Base-by-base conservation (phyloP, 2,888 invertebrate genomes). In the Antitype chi region DNA sequence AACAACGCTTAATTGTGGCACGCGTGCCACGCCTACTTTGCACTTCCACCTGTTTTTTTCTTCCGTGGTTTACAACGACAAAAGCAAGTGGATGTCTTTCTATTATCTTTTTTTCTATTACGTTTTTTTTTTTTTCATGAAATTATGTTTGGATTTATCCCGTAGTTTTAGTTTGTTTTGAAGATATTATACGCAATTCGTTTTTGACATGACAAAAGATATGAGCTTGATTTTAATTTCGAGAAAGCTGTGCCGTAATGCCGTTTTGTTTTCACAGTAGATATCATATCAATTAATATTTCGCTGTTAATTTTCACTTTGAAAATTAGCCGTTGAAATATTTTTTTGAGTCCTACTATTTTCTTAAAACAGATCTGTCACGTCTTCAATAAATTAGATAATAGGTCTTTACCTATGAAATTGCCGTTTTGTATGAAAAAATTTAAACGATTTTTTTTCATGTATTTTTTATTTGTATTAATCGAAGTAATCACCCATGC, bases 21-120 rank as follows among this genome's bases (percentile, higher is more conserved):
- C n/a, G n/a, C n/a, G n/a, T n/a, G n/a, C n/a, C n/a, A n/a, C n/a
- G n/a, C n/a, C n/a, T n/a, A n/a, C n/a, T n/a, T n/a, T n/a, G n/a
- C n/a, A n/a, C n/a, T n/a, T n/a, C n/a, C n/a, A n/a, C n/a, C n/a
- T n/a, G n/a, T n/a, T n/a, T n/a, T n/a, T n/a, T n/a, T n/a, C n/a
- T n/a, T n/a, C n/a, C n/a, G n/a, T n/a, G n/a, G 9, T 64, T 47
- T 28, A 28, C 28, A 28, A 62, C 43, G 60, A 63, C 63, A 17
- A 28, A 20, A 60, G 60, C 60, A 25, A 43, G 25, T 69, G 25
- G 60, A 69, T 59, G 38, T 43, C 23, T 38, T 69, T 69, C 38
- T 69, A 25, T 55, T n/a, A n/a, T 25, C 9, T n/a, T n/a, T 28
- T 67, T 67, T 49, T 43, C 15, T 38, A 2, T 8, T 2, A 15